A percentile compares a stretch with the other conserved stretches of the same genome.
Conservation (phyloP, 2,888 invertebrate species). For the Ischnus inquisitorius region DNA sequence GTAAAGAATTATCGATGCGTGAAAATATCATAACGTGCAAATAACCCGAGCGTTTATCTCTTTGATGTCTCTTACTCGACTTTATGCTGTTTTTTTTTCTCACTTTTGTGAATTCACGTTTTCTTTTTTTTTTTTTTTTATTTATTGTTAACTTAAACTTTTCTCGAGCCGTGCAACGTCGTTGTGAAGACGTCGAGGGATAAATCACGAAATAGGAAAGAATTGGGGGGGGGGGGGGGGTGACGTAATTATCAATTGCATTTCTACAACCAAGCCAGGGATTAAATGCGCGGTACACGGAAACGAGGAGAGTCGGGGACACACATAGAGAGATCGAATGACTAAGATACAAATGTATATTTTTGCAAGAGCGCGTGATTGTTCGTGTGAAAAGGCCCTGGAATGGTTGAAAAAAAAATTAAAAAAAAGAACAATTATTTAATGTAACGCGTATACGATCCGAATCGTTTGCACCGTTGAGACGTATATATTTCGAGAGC, state of each 20-base stretch:
- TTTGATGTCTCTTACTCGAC: conserved; percentile 30
- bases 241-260: background rate
- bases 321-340: conserved; percentile 43
- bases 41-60: conserved; percentile 49
- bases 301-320: conserved; percentile 11
- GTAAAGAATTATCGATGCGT: conserved; percentile 59
- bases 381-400: conserved; percentile 50
- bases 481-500: conserved; percentile 32
- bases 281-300: background rate
- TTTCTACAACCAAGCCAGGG: conserved; percentile 1
- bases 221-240: background rate
- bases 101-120: conserved; percentile 9
- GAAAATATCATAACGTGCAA: conserved; percentile 56
- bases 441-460: conserved; percentile 73
- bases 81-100: background rate
- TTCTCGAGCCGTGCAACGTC: conserved; percentile 1
- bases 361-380: conserved; percentile 64
- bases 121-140: conserved; percentile 14
- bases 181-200: background rate
- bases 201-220: background rate
- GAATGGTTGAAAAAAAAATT: conserved; percentile 66
- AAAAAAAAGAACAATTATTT: conserved; percentile 70
- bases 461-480: conserved; percentile 70
- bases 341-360: conserved; percentile 65
- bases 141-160: conserved; percentile 14